Conservation (phyloP, 2,888 invertebrate genomes). For the Lithophane semibrunnea region DNA sequence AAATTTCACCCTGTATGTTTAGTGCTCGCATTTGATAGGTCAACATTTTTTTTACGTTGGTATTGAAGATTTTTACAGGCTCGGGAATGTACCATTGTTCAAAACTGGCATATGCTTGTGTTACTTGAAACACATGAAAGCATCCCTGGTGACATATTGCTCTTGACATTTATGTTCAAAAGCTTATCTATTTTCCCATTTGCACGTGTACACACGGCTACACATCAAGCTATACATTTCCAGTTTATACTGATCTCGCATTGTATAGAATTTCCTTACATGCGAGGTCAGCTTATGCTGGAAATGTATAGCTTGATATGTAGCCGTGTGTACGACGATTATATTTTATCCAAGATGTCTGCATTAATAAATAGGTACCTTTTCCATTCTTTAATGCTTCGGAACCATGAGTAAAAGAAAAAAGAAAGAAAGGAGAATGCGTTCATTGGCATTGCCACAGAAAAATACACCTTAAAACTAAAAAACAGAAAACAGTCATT, state of each 20-base stretch:
- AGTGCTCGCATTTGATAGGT: background rate
- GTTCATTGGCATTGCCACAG: too few species aligned
- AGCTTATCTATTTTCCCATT: slow-evolving; percentile 23
- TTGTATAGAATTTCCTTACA: too few species aligned
- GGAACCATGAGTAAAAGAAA: background rate
- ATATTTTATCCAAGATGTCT: slow-evolving; percentile 23
- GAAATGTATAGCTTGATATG: too few species aligned
- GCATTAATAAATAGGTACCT: slow-evolving; percentile 6
- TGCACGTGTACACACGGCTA: too few species aligned
- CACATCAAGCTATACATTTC: too few species aligned
- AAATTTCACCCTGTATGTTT: too few species aligned
- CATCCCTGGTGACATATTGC: background rate
- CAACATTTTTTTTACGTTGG: background rate
- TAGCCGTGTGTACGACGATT: slow-evolving; percentile 4
- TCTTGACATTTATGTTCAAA: slow-evolving; percentile 13
- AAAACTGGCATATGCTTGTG: background rate
- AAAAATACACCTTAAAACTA: too few species aligned
- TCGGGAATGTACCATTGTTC: background rate
- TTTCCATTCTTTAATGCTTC: slow-evolving; percentile 11
- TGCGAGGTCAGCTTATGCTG: too few species aligned
- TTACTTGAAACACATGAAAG: slow-evolving; percentile 20
- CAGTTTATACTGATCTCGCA: too few species aligned
- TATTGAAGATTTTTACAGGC: background rate
- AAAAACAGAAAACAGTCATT: too few species aligned
- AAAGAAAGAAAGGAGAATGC: too few species aligned